Evolutionary conservation across 2,797 vertebrate species (phyloP).

Genomic region (Echiichthys vipera): DNA sequence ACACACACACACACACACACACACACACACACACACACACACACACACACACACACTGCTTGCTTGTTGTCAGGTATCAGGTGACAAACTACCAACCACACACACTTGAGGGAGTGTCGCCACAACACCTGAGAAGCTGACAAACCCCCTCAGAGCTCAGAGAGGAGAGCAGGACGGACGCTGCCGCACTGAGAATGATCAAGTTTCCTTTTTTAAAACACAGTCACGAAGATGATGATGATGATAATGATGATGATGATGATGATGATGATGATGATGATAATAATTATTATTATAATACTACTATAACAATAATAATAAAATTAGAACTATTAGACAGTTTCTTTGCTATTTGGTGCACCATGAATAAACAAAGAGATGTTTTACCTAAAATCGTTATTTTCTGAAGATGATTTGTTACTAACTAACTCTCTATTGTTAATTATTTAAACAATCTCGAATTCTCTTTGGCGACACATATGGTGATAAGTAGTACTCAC

Average conservation of each 20-base stretch:
- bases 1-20: constrained; percentile 11
- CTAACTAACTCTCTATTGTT: no score
- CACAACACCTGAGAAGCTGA: constrained; percentile 56
- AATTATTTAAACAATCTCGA: no score
- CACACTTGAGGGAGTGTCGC: constrained; percentile 51
- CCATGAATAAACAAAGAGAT: no score
- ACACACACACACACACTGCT: neutral
- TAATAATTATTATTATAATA: no score
- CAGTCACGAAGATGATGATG: neutral
- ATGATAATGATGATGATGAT: neutral
- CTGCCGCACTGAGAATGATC: neutral
- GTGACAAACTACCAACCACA: constrained; percentile 49
- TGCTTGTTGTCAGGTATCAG: constrained; percentile 59
- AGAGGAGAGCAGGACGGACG: neutral
- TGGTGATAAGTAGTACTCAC: no score
- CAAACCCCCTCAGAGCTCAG: constrained; percentile 40
- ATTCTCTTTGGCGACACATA: no score
- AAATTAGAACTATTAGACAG: no score
- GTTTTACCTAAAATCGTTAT: no score
- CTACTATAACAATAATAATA: no score
- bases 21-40: constrained; percentile 28
- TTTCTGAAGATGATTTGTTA: no score
- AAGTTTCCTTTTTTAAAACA: neutral
- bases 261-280: no score
- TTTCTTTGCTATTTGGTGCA: no score